Conservation (phyloP, 2,113 vertebrate genomes). For the Lonchura striata region DNA sequence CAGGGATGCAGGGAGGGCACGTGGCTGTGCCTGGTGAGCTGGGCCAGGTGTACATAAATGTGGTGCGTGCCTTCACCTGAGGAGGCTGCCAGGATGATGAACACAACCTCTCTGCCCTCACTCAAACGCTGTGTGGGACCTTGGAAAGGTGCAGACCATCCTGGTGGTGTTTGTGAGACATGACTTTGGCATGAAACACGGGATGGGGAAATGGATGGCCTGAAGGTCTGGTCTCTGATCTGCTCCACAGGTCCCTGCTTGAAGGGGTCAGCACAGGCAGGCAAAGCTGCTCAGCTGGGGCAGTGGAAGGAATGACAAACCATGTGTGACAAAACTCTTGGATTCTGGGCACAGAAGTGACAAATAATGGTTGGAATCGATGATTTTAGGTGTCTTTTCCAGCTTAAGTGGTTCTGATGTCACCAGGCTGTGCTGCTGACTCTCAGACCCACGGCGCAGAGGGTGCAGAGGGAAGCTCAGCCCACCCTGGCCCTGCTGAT, state of each 20-base stretch:
- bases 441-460: background rate
- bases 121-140: rapidly evolving
- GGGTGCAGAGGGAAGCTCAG: rapidly evolving
- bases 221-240: background rate
- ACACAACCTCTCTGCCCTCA: rapidly evolving
- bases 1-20: background rate
- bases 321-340: rapidly evolving
- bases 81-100: background rate
- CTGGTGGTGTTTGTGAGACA: rapidly evolving
- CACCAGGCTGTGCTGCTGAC: background rate
- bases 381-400: background rate
- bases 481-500: rapidly evolving
- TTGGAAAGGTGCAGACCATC: rapidly evolving
- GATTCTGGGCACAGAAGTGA: background rate
- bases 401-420: rapidly evolving
- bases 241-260: background rate
- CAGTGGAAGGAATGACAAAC: background rate
- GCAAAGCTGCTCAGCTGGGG: background rate
- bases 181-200: rapidly evolving
- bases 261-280: background rate
- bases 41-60: rapidly evolving
- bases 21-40: background rate
- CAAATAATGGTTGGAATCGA: rapidly evolving
- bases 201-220: background rate
- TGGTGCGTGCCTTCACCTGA: no score